These are phyloP conservation scores for Caenorhabditis panamensis DNA, from an alignment of 2,888 invertebrate species.

Conservation along the genomic window DNA sequence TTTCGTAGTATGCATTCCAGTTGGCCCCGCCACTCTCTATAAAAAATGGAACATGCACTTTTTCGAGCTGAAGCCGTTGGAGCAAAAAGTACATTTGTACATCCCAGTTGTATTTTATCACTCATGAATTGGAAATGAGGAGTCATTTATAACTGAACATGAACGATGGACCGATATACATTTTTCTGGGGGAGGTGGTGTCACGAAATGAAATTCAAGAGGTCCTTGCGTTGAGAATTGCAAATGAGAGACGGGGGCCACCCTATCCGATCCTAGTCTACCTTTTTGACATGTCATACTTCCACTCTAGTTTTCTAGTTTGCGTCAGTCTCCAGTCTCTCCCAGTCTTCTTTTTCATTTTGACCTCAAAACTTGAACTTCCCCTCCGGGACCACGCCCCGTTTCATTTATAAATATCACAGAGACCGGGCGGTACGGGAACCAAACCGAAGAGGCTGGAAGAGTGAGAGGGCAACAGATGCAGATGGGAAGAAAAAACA, in stretches of 20 bases:
- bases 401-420: slow-evolving; percentile 7
- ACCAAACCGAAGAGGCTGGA: slow-evolving; percentile 7
- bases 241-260: background rate
- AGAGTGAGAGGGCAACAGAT: slow-evolving; percentile 19
- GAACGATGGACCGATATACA: slow-evolving; percentile 26
- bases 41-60: slow-evolving; percentile 38
- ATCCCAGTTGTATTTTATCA: slow-evolving; percentile 36
- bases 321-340: background rate
- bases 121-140: slow-evolving; percentile 48
- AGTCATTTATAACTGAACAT: slow-evolving; percentile 29
- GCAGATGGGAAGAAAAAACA: slow-evolving; percentile 31
- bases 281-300: no score
- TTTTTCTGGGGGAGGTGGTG: background rate
- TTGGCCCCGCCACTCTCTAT: background rate
- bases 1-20: background rate
- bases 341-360: background rate
- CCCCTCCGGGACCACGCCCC: background rate
- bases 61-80: slow-evolving; percentile 11
- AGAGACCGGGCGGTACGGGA: background rate
- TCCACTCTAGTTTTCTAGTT: background rate
- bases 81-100: background rate
- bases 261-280: no score
- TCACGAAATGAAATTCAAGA: slow-evolving; percentile 3
- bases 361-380: slow-evolving; percentile 5
- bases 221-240: background rate